Base-by-base conservation (phyloP, 2,113 vertebrate genomes). In the Lagenorhynchus albirostris region DNA sequence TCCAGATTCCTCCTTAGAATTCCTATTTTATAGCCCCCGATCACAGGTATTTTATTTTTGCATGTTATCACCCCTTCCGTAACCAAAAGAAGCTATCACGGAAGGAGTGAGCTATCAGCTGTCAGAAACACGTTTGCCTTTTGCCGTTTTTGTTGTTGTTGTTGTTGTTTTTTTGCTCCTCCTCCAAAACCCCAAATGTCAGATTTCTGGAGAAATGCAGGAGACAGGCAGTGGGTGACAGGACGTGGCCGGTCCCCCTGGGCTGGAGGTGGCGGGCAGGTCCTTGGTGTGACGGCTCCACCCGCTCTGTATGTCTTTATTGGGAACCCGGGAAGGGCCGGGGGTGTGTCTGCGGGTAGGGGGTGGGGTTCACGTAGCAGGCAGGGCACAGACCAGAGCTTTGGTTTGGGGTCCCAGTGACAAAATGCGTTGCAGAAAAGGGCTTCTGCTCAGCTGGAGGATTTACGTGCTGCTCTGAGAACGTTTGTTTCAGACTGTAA, bases 401-500 rank as follows among this genome's bases (percentile, higher is more conserved):
- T 92, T 10, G 73, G 65, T 62, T 20, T 77, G 50, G 70, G 73
- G 53, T 23, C 79, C 86, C 36, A 6, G 65, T 2, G 55, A 79
- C 91, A 90, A 91, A 89, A 95, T 80, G 91, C 90, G 21, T 0
- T 73, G 89, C 96, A 96, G 97, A 95, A 97, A 94, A 87, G 41
- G 47, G 41, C 71, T 98, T 93, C 96, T 96, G 97, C 83, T 96
- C 97, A 98, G 92, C 97, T 20, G 53, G 76, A 95, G 98, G 97
- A 93, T 98, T 98, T 98, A 97, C 96, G 81, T 6, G 81, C 92
- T 88, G 95, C 96, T 98, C 89, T 83, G 96, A 63, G 96, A 97
- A 98, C 80, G 91, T 96, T 98, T 79, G 68, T 97, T 98, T 98
- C 98, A 96, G 97, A 94, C 97, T 98, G 98, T 97, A 96, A 97